phyloP scores from a whole-genome alignment of 2,888 invertebrate genomes.

The Cheilosia urbana region DNA sequence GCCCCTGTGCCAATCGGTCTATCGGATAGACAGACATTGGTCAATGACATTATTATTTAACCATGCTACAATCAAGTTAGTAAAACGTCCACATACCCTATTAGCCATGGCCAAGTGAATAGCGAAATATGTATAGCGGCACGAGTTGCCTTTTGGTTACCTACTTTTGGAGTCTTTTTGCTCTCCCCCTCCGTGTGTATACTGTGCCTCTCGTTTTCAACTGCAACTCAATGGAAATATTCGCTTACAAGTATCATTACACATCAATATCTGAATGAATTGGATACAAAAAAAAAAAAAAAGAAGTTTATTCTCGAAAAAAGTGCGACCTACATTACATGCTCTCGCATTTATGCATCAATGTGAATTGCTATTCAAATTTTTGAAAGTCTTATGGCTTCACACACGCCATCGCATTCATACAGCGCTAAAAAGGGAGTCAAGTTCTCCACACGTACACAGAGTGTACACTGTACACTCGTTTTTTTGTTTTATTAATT shows the following conservation, averaged over 20 bases:
- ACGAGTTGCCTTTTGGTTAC: background rate
- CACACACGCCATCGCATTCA: slow-evolving; percentile 1
- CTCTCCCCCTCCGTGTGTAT: background rate
- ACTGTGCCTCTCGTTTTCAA: background rate
- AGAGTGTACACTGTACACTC: background rate
- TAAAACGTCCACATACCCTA: background rate
- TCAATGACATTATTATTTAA: background rate
- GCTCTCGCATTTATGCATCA: background rate
- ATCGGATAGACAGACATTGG: background rate
- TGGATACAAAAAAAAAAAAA: background rate
- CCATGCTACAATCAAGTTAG: background rate
- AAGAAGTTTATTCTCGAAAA: background rate
- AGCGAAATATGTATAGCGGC: background rate
- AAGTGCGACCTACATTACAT: slow-evolving; percentile 6
- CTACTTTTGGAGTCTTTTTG: background rate
- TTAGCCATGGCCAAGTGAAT: background rate
- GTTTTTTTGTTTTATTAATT: slow-evolving; percentile 2
- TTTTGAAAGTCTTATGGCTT: slow-evolving; percentile 9
- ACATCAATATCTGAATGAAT: slow-evolving; percentile 1
- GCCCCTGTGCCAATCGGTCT: no score
- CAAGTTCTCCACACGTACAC: background rate
- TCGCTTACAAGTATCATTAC: background rate
- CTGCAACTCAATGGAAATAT: slow-evolving; percentile 7
- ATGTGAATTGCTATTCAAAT: slow-evolving; percentile 18
- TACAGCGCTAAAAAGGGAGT: slow-evolving; percentile 5